Conservation (phyloP, 2,113 vertebrate species). For the Zosterops hypoxanthus region DNA sequence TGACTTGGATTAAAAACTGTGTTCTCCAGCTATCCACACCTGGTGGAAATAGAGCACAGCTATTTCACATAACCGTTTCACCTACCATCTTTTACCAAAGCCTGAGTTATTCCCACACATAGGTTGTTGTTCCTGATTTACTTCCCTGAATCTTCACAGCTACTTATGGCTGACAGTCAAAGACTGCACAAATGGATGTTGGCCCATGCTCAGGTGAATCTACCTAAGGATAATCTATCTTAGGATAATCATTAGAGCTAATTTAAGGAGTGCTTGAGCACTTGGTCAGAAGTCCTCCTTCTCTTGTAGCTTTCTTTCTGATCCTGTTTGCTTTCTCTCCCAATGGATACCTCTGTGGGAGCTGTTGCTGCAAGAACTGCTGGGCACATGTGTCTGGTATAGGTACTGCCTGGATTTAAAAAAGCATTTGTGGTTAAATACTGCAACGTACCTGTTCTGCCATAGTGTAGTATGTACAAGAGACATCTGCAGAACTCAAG, state of each 20-base stretch:
- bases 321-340: neutral
- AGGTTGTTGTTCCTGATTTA: neutral
- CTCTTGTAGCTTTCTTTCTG: neutral
- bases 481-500: neutral
- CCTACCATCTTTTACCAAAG: neutral
- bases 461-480: accelerated
- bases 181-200: neutral
- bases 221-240: neutral
- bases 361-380: neutral
- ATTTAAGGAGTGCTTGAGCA: neutral
- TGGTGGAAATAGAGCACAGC: neutral
- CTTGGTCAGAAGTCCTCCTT: neutral
- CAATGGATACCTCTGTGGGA: neutral
- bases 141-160: neutral
- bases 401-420: neutral
- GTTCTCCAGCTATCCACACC: neutral
- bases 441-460: neutral
- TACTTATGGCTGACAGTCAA: neutral
- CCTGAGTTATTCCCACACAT: neutral
- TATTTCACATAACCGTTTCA: neutral
- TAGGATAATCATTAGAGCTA: neutral
- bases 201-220: neutral
- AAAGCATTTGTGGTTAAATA: neutral
- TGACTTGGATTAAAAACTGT: neutral
- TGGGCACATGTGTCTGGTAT: neutral